Evolutionary conservation across 2,797 vertebrate species (phyloP).

Genomic region (Squalus acanthias): DNA sequence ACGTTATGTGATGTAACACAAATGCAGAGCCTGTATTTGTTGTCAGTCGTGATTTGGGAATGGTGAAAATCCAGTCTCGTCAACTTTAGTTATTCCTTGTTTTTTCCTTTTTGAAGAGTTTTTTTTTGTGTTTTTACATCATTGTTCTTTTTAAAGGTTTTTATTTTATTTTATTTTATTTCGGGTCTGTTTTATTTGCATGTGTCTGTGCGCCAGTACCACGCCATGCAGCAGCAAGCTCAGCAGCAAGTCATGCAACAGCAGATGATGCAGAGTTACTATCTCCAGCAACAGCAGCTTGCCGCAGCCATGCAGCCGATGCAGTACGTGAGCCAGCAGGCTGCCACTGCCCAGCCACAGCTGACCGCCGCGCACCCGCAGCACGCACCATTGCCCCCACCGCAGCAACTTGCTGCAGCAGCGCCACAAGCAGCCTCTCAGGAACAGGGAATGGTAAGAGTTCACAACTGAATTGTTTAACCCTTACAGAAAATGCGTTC

Average conservation of each 20-base stretch:
- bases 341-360: conserved; percentile 45
- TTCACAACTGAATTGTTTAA: neutral
- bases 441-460: conserved; percentile 47
- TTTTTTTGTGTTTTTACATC: neutral
- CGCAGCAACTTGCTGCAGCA: conserved; percentile 36
- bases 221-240: conserved; percentile 41
- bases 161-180: conserved; percentile 17
- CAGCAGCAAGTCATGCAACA: conserved; percentile 60
- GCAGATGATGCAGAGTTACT: conserved; percentile 67
- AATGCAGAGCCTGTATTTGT: neutral
- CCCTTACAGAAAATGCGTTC: neutral
- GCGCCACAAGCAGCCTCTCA: conserved; percentile 46
- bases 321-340: conserved; percentile 36
- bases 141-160: neutral
- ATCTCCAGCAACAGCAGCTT: conserved; percentile 59
- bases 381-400: neutral
- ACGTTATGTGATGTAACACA: neutral
- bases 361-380: conserved; percentile 48
- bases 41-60: neutral
- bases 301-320: conserved; percentile 57
- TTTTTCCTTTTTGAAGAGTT: neutral
- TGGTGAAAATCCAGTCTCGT: neutral
- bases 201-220: conserved; percentile 49
- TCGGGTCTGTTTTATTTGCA: conserved; percentile 26
- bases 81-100: neutral